Base-by-base conservation (phyloP, 1,140 invertebrate genomes). In the Littorina saxatilis region DNA sequence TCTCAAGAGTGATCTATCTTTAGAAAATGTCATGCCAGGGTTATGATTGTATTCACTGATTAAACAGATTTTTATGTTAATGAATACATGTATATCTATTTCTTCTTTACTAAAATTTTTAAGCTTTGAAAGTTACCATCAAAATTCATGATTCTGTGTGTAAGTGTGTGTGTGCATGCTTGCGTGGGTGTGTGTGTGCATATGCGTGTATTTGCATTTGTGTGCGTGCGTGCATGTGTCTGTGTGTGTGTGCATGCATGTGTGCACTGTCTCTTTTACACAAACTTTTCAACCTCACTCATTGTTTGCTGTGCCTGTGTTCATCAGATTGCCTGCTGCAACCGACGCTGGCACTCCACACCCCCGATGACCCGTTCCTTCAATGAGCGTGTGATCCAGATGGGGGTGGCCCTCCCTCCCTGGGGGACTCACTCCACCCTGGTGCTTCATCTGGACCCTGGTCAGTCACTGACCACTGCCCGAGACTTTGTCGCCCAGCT, bases 351-450 rank as follows among this genome's bases (percentile, higher is more conserved):
- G 89, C 61, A 83, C 17, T 79, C 87, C 1, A 86, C 83, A 43
- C 84, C 86, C 15, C 85, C 88, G 35, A 83, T 87, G 78, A 84
- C 87, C 17, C 77, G 83, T 4, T 84, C 84, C 17, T 81, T 88
- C 79, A 87, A 85, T 68, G 82, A 84, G 47, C 75, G 88, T 77
- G 82, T 85, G 7, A 79, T 90, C 15, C 79, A 84, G 11, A 76
- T 90, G 58, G 89, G 89, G 11, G 87, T 88, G 15, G 86, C 85
- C 37, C 79, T 90, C 63, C 89, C 89, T 13, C 89, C 89, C 1
- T 90, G 89, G 89, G 83, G 85, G 15, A 85, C 83, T 0, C 76
- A 81, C 32, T 82, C 83, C 43, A 82, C 86, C 50, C 70, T 90
- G 39, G 52, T 85, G 23, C 83, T 90, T 35, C 85, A 90, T 73